phyloP scores from a whole-genome alignment of 2,797 vertebrate species.

The Manis pentadactyla region DNA sequence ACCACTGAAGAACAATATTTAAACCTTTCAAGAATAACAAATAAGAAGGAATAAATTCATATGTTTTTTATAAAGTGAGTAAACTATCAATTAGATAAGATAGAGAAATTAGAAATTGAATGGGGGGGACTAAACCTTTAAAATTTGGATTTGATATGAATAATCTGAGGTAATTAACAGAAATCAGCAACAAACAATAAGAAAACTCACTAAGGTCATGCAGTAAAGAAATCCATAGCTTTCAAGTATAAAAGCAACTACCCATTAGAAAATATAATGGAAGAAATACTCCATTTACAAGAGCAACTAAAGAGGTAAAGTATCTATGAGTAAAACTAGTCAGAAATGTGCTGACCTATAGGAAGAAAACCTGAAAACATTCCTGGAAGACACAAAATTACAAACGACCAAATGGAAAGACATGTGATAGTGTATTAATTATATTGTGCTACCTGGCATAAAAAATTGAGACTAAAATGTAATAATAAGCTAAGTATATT shows the following conservation, averaged over 20 bases:
- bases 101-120: background rate
- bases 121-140: background rate
- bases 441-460: background rate
- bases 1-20: background rate
- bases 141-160: background rate
- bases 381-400: background rate
- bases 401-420: background rate
- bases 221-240: background rate
- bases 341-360: background rate
- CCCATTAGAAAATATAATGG: background rate
- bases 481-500: background rate
- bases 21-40: background rate
- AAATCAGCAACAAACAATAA: background rate
- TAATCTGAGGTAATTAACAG: background rate
- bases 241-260: background rate
- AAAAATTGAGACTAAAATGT: background rate
- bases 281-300: background rate
- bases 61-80: background rate
- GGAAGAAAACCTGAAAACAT: background rate
- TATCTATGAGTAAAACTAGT: background rate
- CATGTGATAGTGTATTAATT: background rate
- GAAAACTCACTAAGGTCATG: background rate
- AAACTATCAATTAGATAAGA: background rate
- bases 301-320: background rate
- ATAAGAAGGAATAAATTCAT: background rate